A percentile compares a stretch with the other conserved stretches of the same genome.
phyloP scores from a whole-genome alignment of 2,797 vertebrate species.

The Poeciliopsis infans region DNA sequence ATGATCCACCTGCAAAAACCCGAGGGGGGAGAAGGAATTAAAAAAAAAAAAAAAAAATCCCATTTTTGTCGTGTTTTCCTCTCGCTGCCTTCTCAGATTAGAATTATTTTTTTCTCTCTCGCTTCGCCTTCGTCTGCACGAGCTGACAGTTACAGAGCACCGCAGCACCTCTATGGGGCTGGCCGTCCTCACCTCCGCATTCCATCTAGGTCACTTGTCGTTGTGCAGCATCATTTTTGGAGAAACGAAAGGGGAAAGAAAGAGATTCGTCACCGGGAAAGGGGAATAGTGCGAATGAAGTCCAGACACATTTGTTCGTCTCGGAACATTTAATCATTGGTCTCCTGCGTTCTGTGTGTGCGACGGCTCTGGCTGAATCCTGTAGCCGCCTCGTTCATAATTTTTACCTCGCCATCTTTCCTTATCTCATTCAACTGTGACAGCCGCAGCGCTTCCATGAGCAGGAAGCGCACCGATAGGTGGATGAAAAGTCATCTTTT shows the following conservation, averaged over 20 bases:
- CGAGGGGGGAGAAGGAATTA: not conserved
- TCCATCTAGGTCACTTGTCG: constrained; percentile 54
- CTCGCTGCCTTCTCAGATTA: constrained; percentile 36
- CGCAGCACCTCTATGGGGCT: constrained; percentile 37
- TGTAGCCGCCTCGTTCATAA: constrained; percentile 35
- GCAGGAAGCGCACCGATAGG: constrained; percentile 27
- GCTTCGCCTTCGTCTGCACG: constrained; percentile 5
- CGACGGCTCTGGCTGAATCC: constrained; percentile 49
- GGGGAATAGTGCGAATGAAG: constrained; percentile 45
- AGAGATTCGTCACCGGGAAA: constrained; percentile 24
- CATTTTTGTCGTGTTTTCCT: constrained; percentile 36
- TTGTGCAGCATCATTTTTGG: constrained; percentile 21
- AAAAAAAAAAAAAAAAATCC: not conserved
- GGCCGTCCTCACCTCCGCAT: constrained; percentile 34
- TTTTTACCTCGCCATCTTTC: constrained; percentile 36
- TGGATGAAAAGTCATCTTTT: constrained; percentile 25
- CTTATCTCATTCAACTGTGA: constrained; percentile 39
- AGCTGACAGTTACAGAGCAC: constrained; percentile 50
- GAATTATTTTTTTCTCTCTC: constrained; percentile 29
- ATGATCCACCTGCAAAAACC: constrained; percentile 50
- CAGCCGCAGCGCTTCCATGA: constrained; percentile 27
- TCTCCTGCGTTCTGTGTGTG: constrained; percentile 32
- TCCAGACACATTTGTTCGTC: constrained; percentile 42
- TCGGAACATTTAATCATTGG: constrained; percentile 40
- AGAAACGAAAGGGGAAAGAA: constrained; percentile 20